phyloP scores from a whole-genome alignment of 2,888 invertebrate genomes.

The Plagodis pulveraria region DNA sequence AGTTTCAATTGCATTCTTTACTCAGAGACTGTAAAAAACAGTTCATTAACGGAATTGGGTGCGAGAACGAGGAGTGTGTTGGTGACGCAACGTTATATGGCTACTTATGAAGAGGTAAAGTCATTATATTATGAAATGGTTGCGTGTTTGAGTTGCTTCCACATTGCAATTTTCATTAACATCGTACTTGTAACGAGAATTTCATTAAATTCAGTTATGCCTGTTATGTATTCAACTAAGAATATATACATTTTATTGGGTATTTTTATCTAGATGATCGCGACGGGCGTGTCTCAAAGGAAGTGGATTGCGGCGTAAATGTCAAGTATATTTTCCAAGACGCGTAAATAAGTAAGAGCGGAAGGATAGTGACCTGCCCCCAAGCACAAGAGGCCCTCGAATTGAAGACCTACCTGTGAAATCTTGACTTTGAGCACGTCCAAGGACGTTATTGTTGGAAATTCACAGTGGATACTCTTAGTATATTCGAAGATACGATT shows the following conservation, averaged over 20 bases:
- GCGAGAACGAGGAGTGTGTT: conserved; percentile 21
- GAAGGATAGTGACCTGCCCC: conserved; percentile 43
- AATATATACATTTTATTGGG: neutral
- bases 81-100: conserved; percentile 31
- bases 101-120: conserved; percentile 9
- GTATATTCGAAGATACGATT: too few species aligned
- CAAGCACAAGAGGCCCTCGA: conserved; percentile 39
- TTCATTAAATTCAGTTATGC: conserved; percentile 9
- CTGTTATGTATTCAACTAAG: neutral
- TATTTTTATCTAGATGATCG: conserved; percentile 15
- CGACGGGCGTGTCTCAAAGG: conserved; percentile 15
- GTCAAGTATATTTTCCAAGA: conserved; percentile 35
- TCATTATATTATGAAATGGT: conserved; percentile 42
- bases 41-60: conserved; percentile 35
- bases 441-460: neutral
- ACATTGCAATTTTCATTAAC: conserved; percentile 45
- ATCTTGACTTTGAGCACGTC: conserved; percentile 4
- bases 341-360: conserved; percentile 43
- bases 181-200: conserved; percentile 33
- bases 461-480: too few species aligned
- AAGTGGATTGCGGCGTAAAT: conserved; percentile 32
- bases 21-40: conserved; percentile 14
- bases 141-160: conserved; percentile 42
- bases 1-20: conserved; percentile 13
- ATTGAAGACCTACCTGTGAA: conserved; percentile 31